Conservation (phyloP, 2,888 invertebrate genomes). For the Sinotaia quadrata region DNA sequence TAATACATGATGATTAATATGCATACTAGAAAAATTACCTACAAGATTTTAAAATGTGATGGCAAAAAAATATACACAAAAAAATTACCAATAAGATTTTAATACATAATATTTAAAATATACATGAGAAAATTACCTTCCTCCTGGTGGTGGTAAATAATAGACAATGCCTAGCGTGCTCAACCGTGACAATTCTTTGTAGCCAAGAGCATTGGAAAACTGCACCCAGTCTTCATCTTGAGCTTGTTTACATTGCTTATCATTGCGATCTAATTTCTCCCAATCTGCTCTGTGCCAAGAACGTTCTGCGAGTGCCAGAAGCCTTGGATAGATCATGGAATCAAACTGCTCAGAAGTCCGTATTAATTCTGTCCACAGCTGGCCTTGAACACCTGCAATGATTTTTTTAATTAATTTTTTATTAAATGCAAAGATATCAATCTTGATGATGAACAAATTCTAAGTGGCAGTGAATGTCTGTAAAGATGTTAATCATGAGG, state of each 20-base stretch:
- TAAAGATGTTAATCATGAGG: too few relatives aligned
- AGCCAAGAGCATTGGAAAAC: slow-evolving; percentile 63
- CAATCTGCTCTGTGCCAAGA: slow-evolving; percentile 67
- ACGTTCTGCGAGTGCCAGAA: slow-evolving; percentile 67
- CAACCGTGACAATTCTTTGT: slow-evolving; percentile 60
- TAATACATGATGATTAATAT: too few relatives aligned
- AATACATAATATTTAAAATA: neutral
- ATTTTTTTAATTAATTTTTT: too few relatives aligned
- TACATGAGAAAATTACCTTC: slow-evolving; percentile 41
- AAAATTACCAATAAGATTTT: neutral
- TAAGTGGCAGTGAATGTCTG: too few relatives aligned
- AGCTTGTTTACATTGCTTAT: slow-evolving; percentile 28
- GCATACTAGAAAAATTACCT: too few relatives aligned
- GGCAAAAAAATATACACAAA: neutral
- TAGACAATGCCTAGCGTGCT: slow-evolving; percentile 58
- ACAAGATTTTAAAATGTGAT: neutral
- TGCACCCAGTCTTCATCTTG: slow-evolving; percentile 56
- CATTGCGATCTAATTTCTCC: slow-evolving; percentile 50
- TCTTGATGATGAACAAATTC: too few relatives aligned
- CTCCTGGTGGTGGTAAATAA: slow-evolving; percentile 67
- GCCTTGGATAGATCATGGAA: slow-evolving; percentile 60
- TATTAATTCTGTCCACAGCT: slow-evolving; percentile 67
- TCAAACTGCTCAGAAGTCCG: slow-evolving; percentile 59
- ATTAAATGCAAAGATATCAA: too few relatives aligned
- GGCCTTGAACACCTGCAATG: slow-evolving; percentile 70